phyloP scores from a whole-genome alignment of 2,888 invertebrate species.

The Diabrotica balteata region DNA sequence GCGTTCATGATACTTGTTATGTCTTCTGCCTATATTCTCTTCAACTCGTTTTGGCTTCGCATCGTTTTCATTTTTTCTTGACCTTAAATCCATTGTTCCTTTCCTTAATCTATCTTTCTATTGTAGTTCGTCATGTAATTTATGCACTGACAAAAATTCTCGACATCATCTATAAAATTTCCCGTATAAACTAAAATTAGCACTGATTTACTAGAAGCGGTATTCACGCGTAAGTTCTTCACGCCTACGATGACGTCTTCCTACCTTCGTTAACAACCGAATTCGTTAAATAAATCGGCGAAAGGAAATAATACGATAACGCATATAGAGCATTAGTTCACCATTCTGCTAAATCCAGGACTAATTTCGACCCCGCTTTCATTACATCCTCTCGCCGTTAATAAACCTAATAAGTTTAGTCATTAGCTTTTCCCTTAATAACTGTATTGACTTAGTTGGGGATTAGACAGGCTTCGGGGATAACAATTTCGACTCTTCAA shows the following conservation, averaged over 20 bases:
- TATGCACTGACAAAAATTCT: too few relatives aligned
- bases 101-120: too few relatives aligned
- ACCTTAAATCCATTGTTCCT: too few relatives aligned
- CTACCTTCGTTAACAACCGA: neutral
- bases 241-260: constrained; percentile 2
- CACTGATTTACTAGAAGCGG: too few relatives aligned
- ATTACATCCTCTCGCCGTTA: constrained; percentile 25
- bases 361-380: constrained; percentile 26
- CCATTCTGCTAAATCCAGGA: constrained; percentile 22
- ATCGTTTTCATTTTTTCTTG: too few relatives aligned
- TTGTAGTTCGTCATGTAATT: too few relatives aligned
- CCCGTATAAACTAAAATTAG: too few relatives aligned
- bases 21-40: too few relatives aligned
- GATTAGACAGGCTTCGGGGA: constrained; percentile 17
- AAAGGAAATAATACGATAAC: constrained; percentile 16
- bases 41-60: too few relatives aligned
- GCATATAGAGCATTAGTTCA: constrained; percentile 19
- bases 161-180: too few relatives aligned
- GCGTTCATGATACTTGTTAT: too few relatives aligned
- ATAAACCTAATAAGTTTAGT: constrained; percentile 29
- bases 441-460: constrained; percentile 27
- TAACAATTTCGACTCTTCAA: constrained; percentile 18
- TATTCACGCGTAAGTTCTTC: neutral
- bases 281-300: constrained; percentile 4
- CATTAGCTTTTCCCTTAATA: constrained; percentile 27